phyloP scores from a whole-genome alignment of 2,888 invertebrate species.

The Drosophila dives region DNA sequence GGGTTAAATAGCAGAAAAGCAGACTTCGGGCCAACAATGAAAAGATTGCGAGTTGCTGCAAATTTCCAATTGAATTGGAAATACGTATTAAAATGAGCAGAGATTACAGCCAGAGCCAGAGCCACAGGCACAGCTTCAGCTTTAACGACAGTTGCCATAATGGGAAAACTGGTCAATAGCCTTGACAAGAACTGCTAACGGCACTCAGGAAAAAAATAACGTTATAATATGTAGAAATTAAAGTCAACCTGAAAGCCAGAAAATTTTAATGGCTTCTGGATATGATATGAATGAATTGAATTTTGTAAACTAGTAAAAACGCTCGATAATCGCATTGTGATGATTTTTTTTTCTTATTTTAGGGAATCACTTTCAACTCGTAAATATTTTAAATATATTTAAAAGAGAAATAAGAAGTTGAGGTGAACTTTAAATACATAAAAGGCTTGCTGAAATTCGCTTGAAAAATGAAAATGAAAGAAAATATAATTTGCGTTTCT shows the following conservation, averaged over 20 bases:
- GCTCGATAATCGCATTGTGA: not conserved
- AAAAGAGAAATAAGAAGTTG: not conserved
- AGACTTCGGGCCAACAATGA: not conserved
- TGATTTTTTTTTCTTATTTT: not conserved
- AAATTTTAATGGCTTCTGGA: not conserved
- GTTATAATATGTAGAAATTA: not conserved
- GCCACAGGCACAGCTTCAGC: not conserved
- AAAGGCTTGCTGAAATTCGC: no score
- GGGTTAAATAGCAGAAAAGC: not conserved
- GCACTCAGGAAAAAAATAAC: not conserved
- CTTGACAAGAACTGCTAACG: slow-evolving; percentile 8
- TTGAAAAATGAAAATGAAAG: not conserved
- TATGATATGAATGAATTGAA: not conserved
- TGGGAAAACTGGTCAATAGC: slow-evolving; percentile 42
- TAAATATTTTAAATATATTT: not conserved
- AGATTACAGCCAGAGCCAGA: not conserved
- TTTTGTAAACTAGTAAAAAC: not conserved
- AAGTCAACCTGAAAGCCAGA: not conserved
- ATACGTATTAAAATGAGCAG: slow-evolving; percentile 57
- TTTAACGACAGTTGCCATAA: slow-evolving; percentile 30
- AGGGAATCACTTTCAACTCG: not conserved
- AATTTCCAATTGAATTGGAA: slow-evolving; percentile 71
- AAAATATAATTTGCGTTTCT: not conserved
- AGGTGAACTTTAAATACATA: not conserved
- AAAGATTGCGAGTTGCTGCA: slow-evolving; percentile 33